A percentile compares a stretch with the other conserved stretches of the same genome.
Evolutionary conservation across 2,888 invertebrate species (phyloP).

Genomic region (Lydus trimaculatus): DNA sequence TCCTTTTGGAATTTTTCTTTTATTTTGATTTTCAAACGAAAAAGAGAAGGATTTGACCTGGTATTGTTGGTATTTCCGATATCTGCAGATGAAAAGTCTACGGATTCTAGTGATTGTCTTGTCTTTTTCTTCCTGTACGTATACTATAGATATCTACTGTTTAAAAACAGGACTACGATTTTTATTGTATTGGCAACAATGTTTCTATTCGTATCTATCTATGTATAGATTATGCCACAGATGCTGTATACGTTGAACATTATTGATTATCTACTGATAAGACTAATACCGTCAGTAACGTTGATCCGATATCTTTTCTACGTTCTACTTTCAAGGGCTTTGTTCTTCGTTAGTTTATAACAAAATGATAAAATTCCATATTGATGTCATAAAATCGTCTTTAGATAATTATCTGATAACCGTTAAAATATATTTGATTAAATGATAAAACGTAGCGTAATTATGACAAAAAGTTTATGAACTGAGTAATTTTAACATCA

Average conservation of each 20-base stretch:
- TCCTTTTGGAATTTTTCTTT: no score
- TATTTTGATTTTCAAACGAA: neutral
- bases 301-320: neutral
- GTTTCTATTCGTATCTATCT: neutral
- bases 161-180: conserved; percentile 19
- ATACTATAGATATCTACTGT: neutral
- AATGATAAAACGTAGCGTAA: no score
- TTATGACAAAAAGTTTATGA: no score
- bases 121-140: neutral
- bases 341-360: neutral
- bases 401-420: neutral
- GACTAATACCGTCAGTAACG: conserved; percentile 14
- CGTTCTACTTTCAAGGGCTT: neutral
- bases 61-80: neutral
- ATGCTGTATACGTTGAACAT: conserved; percentile 27
- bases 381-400: neutral
- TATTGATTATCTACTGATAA: conserved; percentile 27
- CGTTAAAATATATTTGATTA: no score
- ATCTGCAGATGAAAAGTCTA: conserved; percentile 7
- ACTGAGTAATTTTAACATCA: neutral
- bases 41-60: neutral
- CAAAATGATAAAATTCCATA: neutral
- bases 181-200: conserved; percentile 27
- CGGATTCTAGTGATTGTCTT: neutral
- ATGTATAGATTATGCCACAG: conserved; percentile 19